phyloP scores from a whole-genome alignment of 2,797 vertebrate genomes.

The Phoeniculus purpureus region DNA sequence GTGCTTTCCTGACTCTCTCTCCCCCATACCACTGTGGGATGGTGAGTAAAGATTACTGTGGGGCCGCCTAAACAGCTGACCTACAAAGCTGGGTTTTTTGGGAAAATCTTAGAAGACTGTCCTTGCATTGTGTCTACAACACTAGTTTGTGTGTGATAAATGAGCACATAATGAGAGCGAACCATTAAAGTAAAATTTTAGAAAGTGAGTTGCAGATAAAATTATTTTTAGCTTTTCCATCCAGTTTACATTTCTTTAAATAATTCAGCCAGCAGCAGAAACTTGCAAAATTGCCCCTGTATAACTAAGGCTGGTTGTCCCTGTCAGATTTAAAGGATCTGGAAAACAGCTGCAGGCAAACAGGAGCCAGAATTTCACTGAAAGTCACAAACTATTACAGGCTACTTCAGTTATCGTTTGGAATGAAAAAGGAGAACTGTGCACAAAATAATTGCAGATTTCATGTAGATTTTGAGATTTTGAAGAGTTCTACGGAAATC shows the following conservation, averaged over 20 bases:
- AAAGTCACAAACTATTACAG: conserved; percentile 33
- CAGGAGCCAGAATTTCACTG: background rate
- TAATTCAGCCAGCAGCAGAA: background rate
- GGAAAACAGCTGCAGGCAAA: conserved; percentile 23
- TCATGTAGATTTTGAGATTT: background rate
- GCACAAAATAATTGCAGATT: background rate
- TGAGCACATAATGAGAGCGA: background rate
- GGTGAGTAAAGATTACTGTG: background rate
- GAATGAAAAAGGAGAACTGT: background rate
- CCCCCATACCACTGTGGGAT: accelerated
- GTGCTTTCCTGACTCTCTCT: background rate
- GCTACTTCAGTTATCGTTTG: background rate
- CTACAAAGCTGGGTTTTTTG: background rate
- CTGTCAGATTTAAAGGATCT: conserved; percentile 43
- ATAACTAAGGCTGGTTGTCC: background rate
- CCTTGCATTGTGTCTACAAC: background rate
- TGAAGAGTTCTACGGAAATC: background rate
- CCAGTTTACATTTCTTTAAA: conserved; percentile 14
- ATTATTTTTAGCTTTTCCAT: background rate
- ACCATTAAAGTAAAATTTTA: background rate
- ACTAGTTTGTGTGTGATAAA: background rate
- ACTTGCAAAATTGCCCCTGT: background rate
- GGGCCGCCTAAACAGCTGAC: background rate
- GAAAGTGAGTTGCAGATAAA: background rate
- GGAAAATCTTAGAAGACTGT: background rate